A percentile compares a stretch with the other conserved stretches of the same genome.
Evolutionary conservation across 2,888 invertebrate species (phyloP).

Genomic region (Netelia fuscicornis): DNA sequence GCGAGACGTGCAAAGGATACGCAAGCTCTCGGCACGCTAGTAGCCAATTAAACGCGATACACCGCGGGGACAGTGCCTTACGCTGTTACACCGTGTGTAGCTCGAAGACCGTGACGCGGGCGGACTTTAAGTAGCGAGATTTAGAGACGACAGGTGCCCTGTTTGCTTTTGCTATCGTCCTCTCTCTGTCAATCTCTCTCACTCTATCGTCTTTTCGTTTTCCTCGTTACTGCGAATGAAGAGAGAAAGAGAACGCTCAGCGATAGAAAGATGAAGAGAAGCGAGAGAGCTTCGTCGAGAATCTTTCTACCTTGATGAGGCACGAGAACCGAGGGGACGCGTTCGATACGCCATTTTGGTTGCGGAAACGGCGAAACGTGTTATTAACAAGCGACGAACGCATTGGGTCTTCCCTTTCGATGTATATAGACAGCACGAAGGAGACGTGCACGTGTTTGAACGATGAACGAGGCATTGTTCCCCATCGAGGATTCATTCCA

Average conservation of each 20-base stretch:
- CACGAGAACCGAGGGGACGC: conserved; percentile 38
- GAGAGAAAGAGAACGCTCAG: conserved; percentile 8
- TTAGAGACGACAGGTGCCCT: conserved; percentile 83
- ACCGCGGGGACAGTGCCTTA: conserved; percentile 67
- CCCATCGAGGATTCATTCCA: conserved; percentile 21
- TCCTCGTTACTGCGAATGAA: conserved; percentile 52
- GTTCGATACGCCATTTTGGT: conserved; percentile 66
- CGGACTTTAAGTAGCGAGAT: conserved; percentile 82
- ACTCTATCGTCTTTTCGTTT: conserved; percentile 31
- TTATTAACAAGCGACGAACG: conserved; percentile 62
- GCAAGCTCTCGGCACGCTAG: conserved; percentile 75
- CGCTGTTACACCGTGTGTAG: conserved; percentile 64
- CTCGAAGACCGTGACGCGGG: conserved; percentile 76
- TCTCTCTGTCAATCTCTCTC: conserved; percentile 57
- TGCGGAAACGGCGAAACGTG: conserved; percentile 59
- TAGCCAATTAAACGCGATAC: conserved; percentile 83
- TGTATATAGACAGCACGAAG: conserved; percentile 31
- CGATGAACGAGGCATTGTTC: conserved; percentile 59
- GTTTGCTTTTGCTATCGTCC: conserved; percentile 68
- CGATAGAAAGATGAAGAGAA: conserved; percentile 17
- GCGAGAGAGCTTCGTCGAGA: conserved; percentile 39
- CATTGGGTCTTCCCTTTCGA: conserved; percentile 32
- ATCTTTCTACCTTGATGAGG: conserved; percentile 46
- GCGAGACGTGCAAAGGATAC: conserved; percentile 72
- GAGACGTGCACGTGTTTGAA: conserved; percentile 28